These are phyloP conservation scores for Catagonus wagneri DNA, from an alignment of 2,113 vertebrate species.

Conservation along the genomic window DNA sequence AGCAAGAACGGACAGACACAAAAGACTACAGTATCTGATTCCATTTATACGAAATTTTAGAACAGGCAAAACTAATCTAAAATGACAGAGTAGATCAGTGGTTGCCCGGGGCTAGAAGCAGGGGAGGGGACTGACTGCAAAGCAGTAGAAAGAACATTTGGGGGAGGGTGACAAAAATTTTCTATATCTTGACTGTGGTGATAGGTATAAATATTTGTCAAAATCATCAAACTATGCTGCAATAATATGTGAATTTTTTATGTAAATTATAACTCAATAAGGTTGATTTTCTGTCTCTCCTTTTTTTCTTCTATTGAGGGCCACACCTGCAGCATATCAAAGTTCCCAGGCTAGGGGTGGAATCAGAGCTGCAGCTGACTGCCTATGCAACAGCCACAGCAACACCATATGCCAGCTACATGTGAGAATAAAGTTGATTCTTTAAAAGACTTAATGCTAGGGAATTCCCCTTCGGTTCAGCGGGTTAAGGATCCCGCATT, in stretches of 20 bases:
- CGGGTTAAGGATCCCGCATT: no score
- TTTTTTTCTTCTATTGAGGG: no score
- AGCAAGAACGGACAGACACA: not conserved
- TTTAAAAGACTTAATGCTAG: no score
- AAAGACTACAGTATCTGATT: not conserved
- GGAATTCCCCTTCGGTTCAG: no score
- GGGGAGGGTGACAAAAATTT: not conserved
- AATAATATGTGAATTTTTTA: not conserved
- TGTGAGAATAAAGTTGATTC: no score
- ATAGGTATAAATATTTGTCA: not conserved
- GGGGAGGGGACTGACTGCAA: not conserved
- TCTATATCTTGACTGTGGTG: not conserved
- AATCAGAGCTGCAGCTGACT: no score
- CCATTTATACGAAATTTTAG: not conserved
- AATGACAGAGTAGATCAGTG: not conserved
- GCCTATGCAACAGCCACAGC: no score
- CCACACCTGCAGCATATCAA: no score
- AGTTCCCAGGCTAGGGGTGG: no score
- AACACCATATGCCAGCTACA: no score
- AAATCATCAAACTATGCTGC: not conserved
- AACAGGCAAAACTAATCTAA: not conserved
- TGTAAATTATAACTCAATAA: not conserved
- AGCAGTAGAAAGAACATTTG: not conserved
- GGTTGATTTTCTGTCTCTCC: not conserved
- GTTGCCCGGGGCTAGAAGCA: not conserved